Percentiles rank a stretch among this genome's conserved stretches.
These are phyloP conservation scores for Apocrypta bakeri DNA, from an alignment of 1,140 invertebrate species.

Conservation along the genomic window DNA sequence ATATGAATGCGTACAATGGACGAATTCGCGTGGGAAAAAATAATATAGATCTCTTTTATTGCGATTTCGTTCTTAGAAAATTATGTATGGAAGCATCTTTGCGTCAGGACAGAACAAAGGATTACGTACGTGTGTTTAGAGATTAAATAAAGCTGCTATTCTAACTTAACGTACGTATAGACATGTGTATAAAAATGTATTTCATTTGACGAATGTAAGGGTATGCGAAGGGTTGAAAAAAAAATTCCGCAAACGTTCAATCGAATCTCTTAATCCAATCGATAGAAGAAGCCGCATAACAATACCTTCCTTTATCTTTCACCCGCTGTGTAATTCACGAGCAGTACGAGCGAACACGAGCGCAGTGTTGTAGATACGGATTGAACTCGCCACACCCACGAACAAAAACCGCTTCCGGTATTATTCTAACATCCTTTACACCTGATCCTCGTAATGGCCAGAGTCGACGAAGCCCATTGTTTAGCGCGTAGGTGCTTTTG, in stretches of 20 bases:
- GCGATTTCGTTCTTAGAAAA: not conserved
- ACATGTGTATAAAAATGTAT: no score
- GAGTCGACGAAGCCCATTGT: not conserved
- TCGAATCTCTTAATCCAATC: no score
- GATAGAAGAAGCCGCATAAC: no score
- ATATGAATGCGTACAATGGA: not conserved
- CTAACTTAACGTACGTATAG: no score
- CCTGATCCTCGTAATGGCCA: not conserved
- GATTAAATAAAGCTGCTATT: no score
- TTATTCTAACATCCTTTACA: not conserved
- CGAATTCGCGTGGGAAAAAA: constrained; percentile 17
- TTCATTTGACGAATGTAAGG: no score
- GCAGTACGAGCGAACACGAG: not conserved
- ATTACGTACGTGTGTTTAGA: not conserved
- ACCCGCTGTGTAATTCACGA: not conserved
- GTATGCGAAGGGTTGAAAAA: not conserved
- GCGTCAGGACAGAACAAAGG: not conserved
- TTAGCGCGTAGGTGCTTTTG: not conserved
- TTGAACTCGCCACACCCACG: not conserved
- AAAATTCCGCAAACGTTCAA: not conserved
- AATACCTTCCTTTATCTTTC: no score
- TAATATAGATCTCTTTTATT: not conserved
- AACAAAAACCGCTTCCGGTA: not conserved
- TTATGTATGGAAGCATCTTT: not conserved
- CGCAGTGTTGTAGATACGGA: not conserved